Percentiles rank a stretch among this genome's conserved stretches.
phyloP scores from a whole-genome alignment of 2,888 invertebrate genomes.

The Hedya salicella region DNA sequence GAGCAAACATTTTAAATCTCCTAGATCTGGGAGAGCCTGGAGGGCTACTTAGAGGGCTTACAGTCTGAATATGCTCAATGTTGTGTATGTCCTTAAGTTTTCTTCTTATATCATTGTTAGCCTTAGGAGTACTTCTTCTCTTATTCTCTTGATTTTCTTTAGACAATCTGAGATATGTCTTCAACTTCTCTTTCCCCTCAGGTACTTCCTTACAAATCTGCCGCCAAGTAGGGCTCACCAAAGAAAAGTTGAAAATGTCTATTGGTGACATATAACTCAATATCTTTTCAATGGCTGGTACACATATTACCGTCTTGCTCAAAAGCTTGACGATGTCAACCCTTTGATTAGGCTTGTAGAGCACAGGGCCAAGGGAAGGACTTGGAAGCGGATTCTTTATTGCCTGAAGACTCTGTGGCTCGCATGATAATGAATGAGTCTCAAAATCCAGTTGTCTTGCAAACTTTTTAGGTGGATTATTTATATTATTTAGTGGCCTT shows the following conservation, averaged over 20 bases:
- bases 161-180: constrained; percentile 59
- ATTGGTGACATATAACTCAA: constrained; percentile 69
- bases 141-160: constrained; percentile 74
- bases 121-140: constrained; percentile 55
- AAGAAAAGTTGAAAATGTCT: constrained; percentile 72
- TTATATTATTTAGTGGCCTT: constrained; percentile 39
- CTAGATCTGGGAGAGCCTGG: constrained; percentile 74
- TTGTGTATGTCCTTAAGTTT: constrained; percentile 72
- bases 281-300: constrained; percentile 70
- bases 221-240: constrained; percentile 72
- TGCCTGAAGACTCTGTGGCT: constrained; percentile 62
- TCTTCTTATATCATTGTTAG: constrained; percentile 51
- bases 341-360: constrained; percentile 70
- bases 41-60: constrained; percentile 52
- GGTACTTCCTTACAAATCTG: constrained; percentile 66
- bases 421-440: constrained; percentile 73
- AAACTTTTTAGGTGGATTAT: constrained; percentile 64
- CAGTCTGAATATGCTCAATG: constrained; percentile 54
- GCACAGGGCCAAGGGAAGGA: constrained; percentile 54
- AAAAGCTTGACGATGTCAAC: constrained; percentile 74
- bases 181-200: constrained; percentile 61
- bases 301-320: constrained; percentile 57
- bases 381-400: constrained; percentile 54
- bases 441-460: constrained; percentile 69
- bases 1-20: constrained; percentile 71